Evolutionary conservation across 2,888 invertebrate species (phyloP).

Genomic region (Lithophane leautieri): DNA sequence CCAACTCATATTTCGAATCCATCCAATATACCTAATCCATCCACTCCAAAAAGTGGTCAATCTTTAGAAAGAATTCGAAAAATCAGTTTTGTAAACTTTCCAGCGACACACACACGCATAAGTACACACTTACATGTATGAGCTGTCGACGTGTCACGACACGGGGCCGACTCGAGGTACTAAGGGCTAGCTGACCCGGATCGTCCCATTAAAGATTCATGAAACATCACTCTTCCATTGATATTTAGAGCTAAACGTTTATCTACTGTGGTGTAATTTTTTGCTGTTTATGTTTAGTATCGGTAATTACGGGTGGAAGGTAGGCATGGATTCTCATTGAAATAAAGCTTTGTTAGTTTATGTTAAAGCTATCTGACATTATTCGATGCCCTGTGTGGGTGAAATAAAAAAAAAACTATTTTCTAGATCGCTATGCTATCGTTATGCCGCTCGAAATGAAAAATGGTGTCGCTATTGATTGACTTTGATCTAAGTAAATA

Average conservation of each 20-base stretch:
- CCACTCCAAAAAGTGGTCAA: not conserved
- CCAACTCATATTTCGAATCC: not conserved
- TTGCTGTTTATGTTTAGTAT: not conserved
- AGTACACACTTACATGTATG: constrained; percentile 22
- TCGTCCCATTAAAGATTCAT: constrained; percentile 73
- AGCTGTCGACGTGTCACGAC: constrained; percentile 12
- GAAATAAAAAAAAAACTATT: not conserved
- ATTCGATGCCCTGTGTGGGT: not conserved
- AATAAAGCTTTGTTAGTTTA: not conserved
- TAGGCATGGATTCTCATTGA: not conserved
- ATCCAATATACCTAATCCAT: not conserved
- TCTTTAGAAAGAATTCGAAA: not conserved
- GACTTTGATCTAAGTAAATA: not conserved
- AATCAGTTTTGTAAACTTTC: not conserved
- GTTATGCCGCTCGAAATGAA: not conserved
- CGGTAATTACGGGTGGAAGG: not conserved
- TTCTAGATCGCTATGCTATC: no score
- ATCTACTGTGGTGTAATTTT: constrained; percentile 5
- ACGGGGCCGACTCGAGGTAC: constrained; percentile 60
- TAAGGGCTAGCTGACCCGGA: constrained; percentile 72
- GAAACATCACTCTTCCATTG: constrained; percentile 53
- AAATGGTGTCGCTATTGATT: not conserved
- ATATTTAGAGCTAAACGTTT: constrained; percentile 44
- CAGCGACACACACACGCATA: not conserved
- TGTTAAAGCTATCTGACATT: not conserved